These are phyloP conservation scores for Pachypsylla venusta DNA, from an alignment of 1,140 invertebrate genomes.

Conservation along the genomic window DNA sequence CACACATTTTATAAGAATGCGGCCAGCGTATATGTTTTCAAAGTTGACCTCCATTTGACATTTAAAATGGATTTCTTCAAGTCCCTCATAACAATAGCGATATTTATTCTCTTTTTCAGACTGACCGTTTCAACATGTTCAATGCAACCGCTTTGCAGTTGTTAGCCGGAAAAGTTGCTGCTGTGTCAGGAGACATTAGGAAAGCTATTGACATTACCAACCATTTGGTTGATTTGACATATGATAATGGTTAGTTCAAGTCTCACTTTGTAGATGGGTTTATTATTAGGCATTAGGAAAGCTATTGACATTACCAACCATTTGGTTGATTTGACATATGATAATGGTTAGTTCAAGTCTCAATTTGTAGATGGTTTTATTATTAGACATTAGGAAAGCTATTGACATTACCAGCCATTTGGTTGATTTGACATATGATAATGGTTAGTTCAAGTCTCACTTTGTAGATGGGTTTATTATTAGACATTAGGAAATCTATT, in stretches of 20 bases:
- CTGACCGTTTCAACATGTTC: slow-evolving; percentile 53
- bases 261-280: too few relatives aligned
- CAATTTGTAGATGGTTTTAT: too few relatives aligned
- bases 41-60: too few relatives aligned
- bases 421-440: slow-evolving; percentile 40
- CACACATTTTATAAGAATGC: too few relatives aligned
- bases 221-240: slow-evolving; percentile 52
- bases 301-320: slow-evolving; percentile 81
- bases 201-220: slow-evolving; percentile 82
- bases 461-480: too few relatives aligned
- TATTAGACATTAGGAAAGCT: slow-evolving; percentile 84
- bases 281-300: too few relatives aligned
- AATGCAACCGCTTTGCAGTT: slow-evolving; percentile 67
- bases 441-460: slow-evolving; percentile 13
- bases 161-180: slow-evolving; percentile 86
- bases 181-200: slow-evolving; percentile 83
- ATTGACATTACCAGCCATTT: slow-evolving; percentile 79
- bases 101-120: slow-evolving; percentile 24
- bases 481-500: slow-evolving; percentile 83
- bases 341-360: slow-evolving; percentile 13
- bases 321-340: slow-evolving; percentile 49
- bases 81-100: too few relatives aligned
- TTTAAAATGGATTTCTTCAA: too few relatives aligned
- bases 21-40: too few relatives aligned
- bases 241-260: slow-evolving; percentile 10